Evolutionary conservation across 1,140 invertebrate genomes (phyloP), one percentile per base, ranked within the genome.

Genomic region (Trachymyrmex septentrionalis): DNA sequence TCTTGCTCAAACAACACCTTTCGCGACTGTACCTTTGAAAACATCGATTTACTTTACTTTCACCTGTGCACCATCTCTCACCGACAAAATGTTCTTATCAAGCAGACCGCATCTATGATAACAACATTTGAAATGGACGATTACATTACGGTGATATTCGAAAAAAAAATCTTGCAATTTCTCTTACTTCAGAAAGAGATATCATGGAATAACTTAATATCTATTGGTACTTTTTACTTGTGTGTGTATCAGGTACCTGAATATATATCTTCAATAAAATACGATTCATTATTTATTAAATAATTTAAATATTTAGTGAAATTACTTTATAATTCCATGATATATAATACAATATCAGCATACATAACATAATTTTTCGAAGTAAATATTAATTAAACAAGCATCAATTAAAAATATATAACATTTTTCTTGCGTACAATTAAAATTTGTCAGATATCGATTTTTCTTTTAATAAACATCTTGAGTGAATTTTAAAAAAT

Each of bases 1-100:
- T 88, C 63, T 76, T 82, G 86, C 76, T 86, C 69, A 84, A 77
- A 90, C 87, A 85, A 78, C 53, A 67, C 61, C 64, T 84, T 82
- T 87, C 55, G n/a, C 63, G 24, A 71, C 21, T 86, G 77, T 61
- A 48, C 12, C 57, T 84, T 82, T 73, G 67, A 24, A 73, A 82
- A 82, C 19, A 34, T 90, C 87, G 53, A 81, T 88, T 88, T 77
- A 85, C 80, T 90, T 92, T 87, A 92, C 94, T 94, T 94, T 94
- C 93, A 92, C 93, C 87, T 34, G 69, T 86, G 24, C 75, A 61
- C 50, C 16, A 19, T 87, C 69, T 66, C 63, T 16, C 50, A 59
- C 16, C 38, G 3, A 16, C 30, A 21, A 21, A 81, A 89, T 69
- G 48, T 71, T 57, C 38, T 53, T 50, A 53, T 24, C 21, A 14